Evolutionary conservation across 30 jellyfish, hydroid and myxozoan species (phyloP).

Genomic region (Sanderia malayensis): DNA sequence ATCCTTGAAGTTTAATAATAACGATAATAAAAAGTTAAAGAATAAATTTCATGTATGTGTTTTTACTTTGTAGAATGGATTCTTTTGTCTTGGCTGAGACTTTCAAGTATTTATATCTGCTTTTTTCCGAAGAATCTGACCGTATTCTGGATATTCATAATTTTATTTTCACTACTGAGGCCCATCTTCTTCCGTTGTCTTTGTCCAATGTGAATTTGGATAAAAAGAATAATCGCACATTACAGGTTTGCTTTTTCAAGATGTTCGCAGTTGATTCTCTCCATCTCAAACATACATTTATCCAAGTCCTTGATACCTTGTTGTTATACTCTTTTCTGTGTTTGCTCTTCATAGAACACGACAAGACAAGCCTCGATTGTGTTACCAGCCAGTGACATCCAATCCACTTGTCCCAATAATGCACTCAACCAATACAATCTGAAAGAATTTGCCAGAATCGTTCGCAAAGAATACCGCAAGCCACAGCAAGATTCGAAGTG

Average conservation of each 20-base stretch:
- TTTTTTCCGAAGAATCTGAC: constrained; percentile 82
- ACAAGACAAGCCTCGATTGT: not conserved
- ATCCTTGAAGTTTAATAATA: no score
- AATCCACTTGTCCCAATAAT: constrained; percentile 52
- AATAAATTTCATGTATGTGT: not conserved
- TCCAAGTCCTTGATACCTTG: no score
- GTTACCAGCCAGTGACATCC: not conserved
- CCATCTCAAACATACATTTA: no score
- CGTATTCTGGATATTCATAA: constrained; percentile 75
- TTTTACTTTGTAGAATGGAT: constrained; percentile 72
- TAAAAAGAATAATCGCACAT: not conserved
- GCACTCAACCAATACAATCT: constrained; percentile 36
- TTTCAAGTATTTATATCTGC: constrained; percentile 79
- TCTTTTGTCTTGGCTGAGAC: constrained; percentile 93
- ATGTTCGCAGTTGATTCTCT: no score
- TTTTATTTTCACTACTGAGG: constrained; percentile 93
- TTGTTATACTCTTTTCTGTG: no score
- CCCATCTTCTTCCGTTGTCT: constrained; percentile 86
- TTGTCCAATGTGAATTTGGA: constrained; percentile 53
- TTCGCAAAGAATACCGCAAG: constrained; percentile 47
- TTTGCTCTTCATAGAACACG: not conserved
- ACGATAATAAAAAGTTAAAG: not conserved
- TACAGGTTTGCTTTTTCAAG: constrained; percentile 12
- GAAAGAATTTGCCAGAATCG: constrained; percentile 53
- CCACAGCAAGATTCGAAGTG: constrained; percentile 30